Percentiles rank a stretch among this genome's conserved stretches.
phyloP scores from a whole-genome alignment of 1,140 invertebrate species.

The Ceratosolen fusciceps region DNA sequence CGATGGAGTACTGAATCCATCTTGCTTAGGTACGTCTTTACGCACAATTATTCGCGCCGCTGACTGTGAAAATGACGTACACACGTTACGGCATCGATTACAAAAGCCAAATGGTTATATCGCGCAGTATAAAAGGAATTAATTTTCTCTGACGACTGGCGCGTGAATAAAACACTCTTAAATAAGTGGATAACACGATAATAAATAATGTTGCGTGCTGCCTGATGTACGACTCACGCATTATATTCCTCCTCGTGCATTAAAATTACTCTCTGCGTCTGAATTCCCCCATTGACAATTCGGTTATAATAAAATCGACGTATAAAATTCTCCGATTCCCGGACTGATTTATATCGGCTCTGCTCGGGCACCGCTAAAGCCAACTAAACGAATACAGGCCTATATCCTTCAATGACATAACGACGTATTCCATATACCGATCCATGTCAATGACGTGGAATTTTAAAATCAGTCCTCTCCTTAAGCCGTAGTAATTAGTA shows the following conservation, averaged over 20 bases:
- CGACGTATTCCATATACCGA: too few relatives aligned
- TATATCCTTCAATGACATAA: too few relatives aligned
- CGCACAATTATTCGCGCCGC: constrained; percentile 14
- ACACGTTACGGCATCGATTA: constrained; percentile 22
- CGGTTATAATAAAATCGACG: constrained; percentile 1
- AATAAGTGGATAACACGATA: constrained; percentile 16
- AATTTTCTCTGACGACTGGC: constrained; percentile 29
- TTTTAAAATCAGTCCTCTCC: too few relatives aligned
- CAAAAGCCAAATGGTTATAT: constrained; percentile 31
- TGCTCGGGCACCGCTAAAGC: too few relatives aligned
- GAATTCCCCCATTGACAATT: neutral
- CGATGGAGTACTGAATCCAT: neutral
- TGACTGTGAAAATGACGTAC: constrained; percentile 23
- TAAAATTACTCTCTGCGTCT: constrained; percentile 11
- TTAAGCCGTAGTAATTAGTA: too few relatives aligned
- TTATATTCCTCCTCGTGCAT: constrained; percentile 2
- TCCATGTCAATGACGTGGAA: too few relatives aligned
- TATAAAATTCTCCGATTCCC: neutral
- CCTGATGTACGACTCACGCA: constrained; percentile 2
- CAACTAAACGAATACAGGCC: too few relatives aligned
- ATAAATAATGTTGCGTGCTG: constrained; percentile 21
- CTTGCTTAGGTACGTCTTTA: neutral
- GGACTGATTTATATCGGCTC: neutral
- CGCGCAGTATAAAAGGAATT: constrained; percentile 34
- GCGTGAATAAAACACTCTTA: constrained; percentile 9